A percentile compares a stretch with the other conserved stretches of the same genome.
These are phyloP conservation scores for Hedychridium roseum DNA, from an alignment of 2,888 invertebrate species.

Conservation along the genomic window DNA sequence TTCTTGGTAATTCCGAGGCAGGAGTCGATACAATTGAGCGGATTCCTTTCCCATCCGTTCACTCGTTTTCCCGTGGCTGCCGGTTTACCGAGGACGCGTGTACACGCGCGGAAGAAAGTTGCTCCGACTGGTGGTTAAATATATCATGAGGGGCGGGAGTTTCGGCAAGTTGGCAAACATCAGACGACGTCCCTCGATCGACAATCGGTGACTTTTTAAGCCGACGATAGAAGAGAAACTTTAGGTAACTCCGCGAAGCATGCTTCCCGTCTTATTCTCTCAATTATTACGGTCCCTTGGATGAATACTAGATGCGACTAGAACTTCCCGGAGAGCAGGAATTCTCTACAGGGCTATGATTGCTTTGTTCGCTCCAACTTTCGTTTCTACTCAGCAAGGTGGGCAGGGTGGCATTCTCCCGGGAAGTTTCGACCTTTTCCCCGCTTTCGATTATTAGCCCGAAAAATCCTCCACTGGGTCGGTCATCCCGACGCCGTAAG, in stretches of 20 bases:
- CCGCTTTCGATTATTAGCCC: no score
- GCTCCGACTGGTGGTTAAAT: slow-evolving; percentile 23
- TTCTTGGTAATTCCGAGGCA: no score
- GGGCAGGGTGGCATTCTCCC: no score
- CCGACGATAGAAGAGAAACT: slow-evolving; percentile 30
- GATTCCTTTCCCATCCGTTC: no score
- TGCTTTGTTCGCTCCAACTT: slow-evolving; percentile 45
- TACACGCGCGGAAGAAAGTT: slow-evolving; percentile 2
- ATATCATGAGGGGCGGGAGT: slow-evolving; percentile 22
- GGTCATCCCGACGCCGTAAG: no score
- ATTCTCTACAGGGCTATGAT: slow-evolving; percentile 42
- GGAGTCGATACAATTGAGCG: no score
- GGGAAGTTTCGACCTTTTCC: no score
- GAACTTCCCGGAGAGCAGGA: slow-evolving; percentile 35
- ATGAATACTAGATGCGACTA: slow-evolving; percentile 48
- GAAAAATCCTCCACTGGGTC: no score
- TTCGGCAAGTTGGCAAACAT: slow-evolving; percentile 24
- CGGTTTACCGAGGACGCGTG: no score
- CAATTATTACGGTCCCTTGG: slow-evolving; percentile 44
- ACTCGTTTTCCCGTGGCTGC: no score
- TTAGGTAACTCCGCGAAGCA: slow-evolving; percentile 35
- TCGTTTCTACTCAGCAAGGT: slow-evolving; percentile 28
- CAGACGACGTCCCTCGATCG: slow-evolving; percentile 30
- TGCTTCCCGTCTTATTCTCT: slow-evolving; percentile 38
- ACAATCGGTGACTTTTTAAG: slow-evolving; percentile 42